Evolutionary conservation across 2,113 vertebrate species (phyloP).

Genomic region (Pyrgilauda ruficollis): DNA sequence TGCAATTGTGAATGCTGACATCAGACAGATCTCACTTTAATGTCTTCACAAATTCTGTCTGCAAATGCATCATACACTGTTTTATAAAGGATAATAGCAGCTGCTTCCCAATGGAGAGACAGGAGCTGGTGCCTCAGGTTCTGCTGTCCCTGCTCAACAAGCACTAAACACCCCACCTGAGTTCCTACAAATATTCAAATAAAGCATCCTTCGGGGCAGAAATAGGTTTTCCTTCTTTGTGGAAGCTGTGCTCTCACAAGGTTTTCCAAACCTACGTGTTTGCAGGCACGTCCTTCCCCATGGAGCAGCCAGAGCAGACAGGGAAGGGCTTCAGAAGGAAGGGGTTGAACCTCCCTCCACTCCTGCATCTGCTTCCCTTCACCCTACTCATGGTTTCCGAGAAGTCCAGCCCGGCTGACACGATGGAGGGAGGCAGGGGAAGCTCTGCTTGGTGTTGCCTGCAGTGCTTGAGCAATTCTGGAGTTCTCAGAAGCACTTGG

Average conservation of each 20-base stretch:
- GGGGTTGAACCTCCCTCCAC: neutral
- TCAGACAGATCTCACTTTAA: neutral
- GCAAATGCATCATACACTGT: neutral
- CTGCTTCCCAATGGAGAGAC: neutral
- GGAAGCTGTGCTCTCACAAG: neutral
- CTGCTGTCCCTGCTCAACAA: fast-evolving
- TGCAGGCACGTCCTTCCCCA: neutral
- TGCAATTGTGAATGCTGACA: neutral
- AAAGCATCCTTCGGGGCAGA: neutral
- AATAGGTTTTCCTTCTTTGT: neutral
- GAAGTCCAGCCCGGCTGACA: neutral
- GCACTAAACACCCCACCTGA: fast-evolving
- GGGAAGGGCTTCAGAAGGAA: neutral
- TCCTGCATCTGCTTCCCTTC: neutral
- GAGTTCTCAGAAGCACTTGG: neutral
- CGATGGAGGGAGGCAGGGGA: neutral
- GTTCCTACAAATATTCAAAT: neutral
- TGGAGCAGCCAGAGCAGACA: neutral
- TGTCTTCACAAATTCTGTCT: neutral
- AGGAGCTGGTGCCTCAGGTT: neutral
- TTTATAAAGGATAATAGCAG: neutral
- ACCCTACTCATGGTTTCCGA: neutral
- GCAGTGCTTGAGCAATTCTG: conserved; percentile 20
- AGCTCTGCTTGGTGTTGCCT: neutral
- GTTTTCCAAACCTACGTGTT: neutral